These are phyloP conservation scores for Drosophila trichaetosa DNA, from an alignment of 2,888 invertebrate genomes.

Conservation along the genomic window DNA sequence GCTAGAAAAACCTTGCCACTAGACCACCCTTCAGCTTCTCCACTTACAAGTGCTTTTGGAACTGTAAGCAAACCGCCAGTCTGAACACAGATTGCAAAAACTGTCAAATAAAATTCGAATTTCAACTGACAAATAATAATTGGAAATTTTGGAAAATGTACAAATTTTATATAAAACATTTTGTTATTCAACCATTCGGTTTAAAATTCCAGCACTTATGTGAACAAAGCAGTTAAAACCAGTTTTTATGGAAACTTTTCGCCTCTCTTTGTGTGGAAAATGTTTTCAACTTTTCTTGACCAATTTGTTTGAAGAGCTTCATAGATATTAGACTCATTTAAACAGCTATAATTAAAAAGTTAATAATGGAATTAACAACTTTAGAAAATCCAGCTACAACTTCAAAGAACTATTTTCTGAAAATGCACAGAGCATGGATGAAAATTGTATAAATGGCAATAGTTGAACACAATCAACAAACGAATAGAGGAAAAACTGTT, in stretches of 20 bases:
- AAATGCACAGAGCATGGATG: neutral
- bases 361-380: neutral
- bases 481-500: no score
- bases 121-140: neutral
- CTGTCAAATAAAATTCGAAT: neutral
- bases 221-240: neutral
- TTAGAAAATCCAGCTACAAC: neutral
- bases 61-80: neutral
- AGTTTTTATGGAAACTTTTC: neutral
- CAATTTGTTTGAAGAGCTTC: neutral
- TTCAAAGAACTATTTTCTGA: neutral
- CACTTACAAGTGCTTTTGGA: neutral
- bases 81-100: neutral
- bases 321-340: neutral
- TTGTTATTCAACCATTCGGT: neutral
- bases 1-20: neutral
- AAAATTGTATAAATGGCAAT: neutral
- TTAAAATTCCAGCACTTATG: neutral
- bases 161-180: neutral
- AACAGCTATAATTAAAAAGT: neutral
- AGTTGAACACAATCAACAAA: neutral
- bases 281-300: neutral
- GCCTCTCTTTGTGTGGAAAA: neutral
- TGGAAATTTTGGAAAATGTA: neutral
- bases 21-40: neutral